A percentile compares a stretch with the other conserved stretches of the same genome.
These are phyloP conservation scores for Sebastes dallii DNA, from an alignment of 2,797 vertebrate species.

Conservation along the genomic window DNA sequence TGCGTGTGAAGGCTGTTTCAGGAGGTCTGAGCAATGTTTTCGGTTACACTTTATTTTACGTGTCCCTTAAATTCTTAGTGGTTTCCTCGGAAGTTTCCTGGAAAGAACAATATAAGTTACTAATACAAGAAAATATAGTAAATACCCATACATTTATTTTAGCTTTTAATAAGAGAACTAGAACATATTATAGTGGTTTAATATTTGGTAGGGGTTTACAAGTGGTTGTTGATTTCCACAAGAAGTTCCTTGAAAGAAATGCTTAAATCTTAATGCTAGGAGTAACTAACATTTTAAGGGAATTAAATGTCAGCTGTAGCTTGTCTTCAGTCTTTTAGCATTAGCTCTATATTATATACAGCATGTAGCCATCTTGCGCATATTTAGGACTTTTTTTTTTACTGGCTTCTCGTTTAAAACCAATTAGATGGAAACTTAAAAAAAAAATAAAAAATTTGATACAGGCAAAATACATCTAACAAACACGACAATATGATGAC, in stretches of 20 bases:
- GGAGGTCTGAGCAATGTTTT: not conserved
- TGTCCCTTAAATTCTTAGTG: not conserved
- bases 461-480: too few relatives aligned
- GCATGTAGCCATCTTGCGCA: not conserved
- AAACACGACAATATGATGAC: too few relatives aligned
- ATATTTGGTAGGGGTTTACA: not conserved
- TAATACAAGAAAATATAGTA: not conserved
- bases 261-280: not conserved
- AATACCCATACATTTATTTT: not conserved
- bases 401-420: not conserved
- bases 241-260: not conserved
- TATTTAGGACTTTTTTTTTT: not conserved
- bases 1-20: slow-evolving; percentile 8
- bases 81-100: not conserved
- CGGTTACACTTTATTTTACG: not conserved
- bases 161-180: not conserved
- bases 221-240: not conserved
- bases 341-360: not conserved
- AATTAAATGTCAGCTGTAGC: not conserved
- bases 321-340: not conserved
- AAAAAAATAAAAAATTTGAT: too few relatives aligned
- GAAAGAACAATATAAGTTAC: not conserved
- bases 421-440: not conserved
- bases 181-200: not conserved
- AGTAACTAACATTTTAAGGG: not conserved